These are phyloP conservation scores for Gonioctena quinquepunctata DNA, from an alignment of 1,140 invertebrate genomes.

Conservation along the genomic window DNA sequence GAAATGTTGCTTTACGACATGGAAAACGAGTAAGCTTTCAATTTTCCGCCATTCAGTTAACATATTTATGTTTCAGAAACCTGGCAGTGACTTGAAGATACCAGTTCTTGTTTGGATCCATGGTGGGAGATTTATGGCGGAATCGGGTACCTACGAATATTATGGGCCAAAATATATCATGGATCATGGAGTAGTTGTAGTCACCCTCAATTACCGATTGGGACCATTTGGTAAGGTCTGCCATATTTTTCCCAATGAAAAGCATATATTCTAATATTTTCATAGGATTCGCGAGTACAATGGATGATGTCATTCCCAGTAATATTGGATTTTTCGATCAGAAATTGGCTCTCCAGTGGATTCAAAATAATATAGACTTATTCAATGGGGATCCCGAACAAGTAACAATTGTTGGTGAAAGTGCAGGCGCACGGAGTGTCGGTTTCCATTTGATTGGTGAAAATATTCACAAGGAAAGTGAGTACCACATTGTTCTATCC, in stretches of 20 bases:
- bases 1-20: too few relatives aligned
- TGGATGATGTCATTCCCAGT: background rate
- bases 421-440: background rate
- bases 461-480: too few relatives aligned
- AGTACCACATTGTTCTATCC: too few relatives aligned
- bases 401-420: conserved; percentile 7
- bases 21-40: too few relatives aligned
- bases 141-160: conserved; percentile 33
- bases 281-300: background rate
- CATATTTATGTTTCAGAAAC: background rate
- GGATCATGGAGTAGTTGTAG: conserved; percentile 25
- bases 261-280: background rate
- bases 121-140: conserved; percentile 23
- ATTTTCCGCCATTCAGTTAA: too few relatives aligned
- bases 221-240: conserved; percentile 68
- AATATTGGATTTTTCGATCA: conserved; percentile 4
- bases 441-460: too few relatives aligned
- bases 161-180: conserved; percentile 54
- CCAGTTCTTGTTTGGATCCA: conserved; percentile 32
- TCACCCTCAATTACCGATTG: conserved; percentile 51
- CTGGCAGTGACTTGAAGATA: background rate
- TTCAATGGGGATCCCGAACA: conserved; percentile 1
- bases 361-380: background rate
- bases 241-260: too few relatives aligned
- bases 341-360: conserved; percentile 1